Base-by-base conservation (phyloP, 1,140 invertebrate genomes). In the Ostrea edulis region DNA sequence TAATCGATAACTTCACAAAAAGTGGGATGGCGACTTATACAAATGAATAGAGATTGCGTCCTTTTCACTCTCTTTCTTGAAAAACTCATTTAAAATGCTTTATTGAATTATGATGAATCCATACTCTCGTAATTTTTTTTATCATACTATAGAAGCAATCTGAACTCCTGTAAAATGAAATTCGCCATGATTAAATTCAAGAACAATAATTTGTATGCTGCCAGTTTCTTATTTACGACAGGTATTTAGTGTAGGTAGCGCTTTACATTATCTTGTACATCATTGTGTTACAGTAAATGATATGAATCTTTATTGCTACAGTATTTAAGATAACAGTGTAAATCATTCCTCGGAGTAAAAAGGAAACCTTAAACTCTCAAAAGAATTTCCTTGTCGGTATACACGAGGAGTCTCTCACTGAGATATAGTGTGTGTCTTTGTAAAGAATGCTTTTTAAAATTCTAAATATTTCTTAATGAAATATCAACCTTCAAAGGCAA, bases 401-500 rank as follows among this genome's bases (percentile, higher is more conserved):
- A 12, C 68, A 9, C 9, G 9, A 77, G 25, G 29, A 35, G 8
- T 77, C 22, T 77, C 68, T 29, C 25, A 77, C 25, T 25, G 29
- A 29, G 14, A 22, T 77, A 77, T 77, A 12, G 7, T 35, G 14
- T 77, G 25, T n/a, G 55, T 62, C 12, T 62, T 62, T 62, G n/a
- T 20, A 62, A 20, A 62, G 55, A 29, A 35, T 35, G 68, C 68
- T 77, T 77, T 2, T 77, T 20, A 35, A 77, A 77, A 77, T 77
- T 35, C 29, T 9, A 77, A 77, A 77, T 77, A 77, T 77, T 77
- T 29, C 29, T 9, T 68, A 29, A 44, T 77, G 25, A 77, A 77
- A 35, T 77, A 77, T 77, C 68, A 77, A 77, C 68, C 68, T 77
- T 14, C 68, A 77, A 77, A 77, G 68, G 22, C 25, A 1, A 29